Conservation (phyloP, 2,888 invertebrate species). For the Tetranychus truncatus region DNA sequence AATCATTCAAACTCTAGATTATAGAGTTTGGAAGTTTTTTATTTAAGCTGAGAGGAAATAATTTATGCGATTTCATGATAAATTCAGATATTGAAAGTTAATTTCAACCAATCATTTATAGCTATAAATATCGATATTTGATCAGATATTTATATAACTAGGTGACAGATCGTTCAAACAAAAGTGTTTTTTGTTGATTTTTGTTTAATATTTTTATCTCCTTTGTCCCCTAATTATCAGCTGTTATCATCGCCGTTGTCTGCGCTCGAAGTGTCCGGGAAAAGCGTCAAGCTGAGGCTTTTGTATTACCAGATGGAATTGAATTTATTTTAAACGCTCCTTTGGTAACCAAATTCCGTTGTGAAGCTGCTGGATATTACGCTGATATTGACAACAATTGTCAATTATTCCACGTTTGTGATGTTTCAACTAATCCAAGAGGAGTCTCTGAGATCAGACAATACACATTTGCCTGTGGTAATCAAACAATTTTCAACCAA, state of each 20-base stretch:
- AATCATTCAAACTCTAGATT: too few relatives aligned
- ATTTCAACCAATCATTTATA: too few relatives aligned
- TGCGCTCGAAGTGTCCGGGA: neutral
- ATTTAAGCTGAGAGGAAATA: too few relatives aligned
- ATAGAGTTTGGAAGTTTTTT: too few relatives aligned
- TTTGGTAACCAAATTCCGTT: conserved; percentile 27
- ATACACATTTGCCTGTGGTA: conserved; percentile 26
- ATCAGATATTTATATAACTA: too few relatives aligned
- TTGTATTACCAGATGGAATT: neutral
- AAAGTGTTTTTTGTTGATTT: neutral
- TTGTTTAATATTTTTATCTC: neutral
- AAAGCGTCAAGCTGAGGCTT: neutral
- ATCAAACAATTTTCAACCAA: conserved; percentile 28
- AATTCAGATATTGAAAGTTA: too few relatives aligned
- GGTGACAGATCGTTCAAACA: neutral
- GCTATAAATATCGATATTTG: too few relatives aligned
- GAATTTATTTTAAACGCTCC: conserved; percentile 1
- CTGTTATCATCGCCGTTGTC: neutral
- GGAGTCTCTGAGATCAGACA: conserved; percentile 21
- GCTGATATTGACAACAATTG: conserved; percentile 27
- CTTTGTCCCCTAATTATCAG: neutral
- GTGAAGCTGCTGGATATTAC: conserved; percentile 28
- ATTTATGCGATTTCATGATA: too few relatives aligned
- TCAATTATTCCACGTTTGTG: conserved; percentile 26
- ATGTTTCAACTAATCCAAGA: conserved; percentile 12